Base-by-base conservation (phyloP, 1,140 invertebrate genomes). In the Drosophila paulistorum region DNA sequence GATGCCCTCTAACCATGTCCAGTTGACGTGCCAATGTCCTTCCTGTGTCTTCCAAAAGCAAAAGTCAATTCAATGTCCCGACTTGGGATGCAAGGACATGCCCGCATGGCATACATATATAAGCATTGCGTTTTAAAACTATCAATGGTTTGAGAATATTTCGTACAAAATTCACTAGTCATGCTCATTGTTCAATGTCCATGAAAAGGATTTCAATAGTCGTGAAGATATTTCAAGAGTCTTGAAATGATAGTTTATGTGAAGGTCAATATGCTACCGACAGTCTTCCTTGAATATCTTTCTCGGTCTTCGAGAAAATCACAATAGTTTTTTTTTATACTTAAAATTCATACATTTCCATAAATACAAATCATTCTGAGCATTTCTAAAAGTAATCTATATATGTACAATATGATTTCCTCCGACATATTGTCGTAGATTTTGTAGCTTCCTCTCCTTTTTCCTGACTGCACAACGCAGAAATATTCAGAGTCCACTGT, bases 11-110 rank as follows among this genome's bases (percentile, higher is more conserved):
- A 61, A 33, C 58, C 66, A 57, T 51, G 75, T 64, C 67, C 75
- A 71, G 75, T 69, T 71, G 62, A 77, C 74, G 74, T 77, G 65
- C 73, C 72, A 71, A 73, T 71, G 72, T 67, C 64, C 64, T 61
- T 41, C 63, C 41, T 45, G 51, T 45, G 54, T 51, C 57, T 59
- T 61, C 65, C 66, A 58, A 68, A 65, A 68, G 58, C 64, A 42
- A 66, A 77, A 76, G 78, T 80, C 77, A 64, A 65, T 76, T 66
- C 77, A 62, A 71, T 71, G 75, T 77, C 74, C 57, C 55, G 74
- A 58, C 74, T 71, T 71, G 64, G 51, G 64, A 68, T 75, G 67
- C 72, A 59, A 67, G 60, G 60, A 76, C 78, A 63, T 42, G 72
- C 60, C 65, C 72, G 48, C 30, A 14, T 39, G 14, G 42, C n/a